These are phyloP conservation scores for Antheraea yamamai DNA, from an alignment of 2,888 invertebrate genomes.

Conservation along the genomic window DNA sequence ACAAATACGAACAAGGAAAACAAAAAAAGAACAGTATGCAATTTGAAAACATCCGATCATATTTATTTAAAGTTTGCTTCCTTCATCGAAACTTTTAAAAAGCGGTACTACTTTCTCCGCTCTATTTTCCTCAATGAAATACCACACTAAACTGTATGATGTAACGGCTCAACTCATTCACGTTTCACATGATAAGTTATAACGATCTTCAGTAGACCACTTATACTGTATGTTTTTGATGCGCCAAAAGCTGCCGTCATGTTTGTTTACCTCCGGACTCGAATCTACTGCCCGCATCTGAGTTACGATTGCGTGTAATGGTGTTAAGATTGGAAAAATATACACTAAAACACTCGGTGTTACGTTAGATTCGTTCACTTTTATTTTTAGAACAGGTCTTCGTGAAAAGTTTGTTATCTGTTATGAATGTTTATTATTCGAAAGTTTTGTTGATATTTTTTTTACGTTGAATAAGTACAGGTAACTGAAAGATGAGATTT, in stretches of 20 bases:
- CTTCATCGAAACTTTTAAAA: neutral
- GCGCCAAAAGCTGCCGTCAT: constrained; percentile 13
- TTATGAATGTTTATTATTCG: neutral
- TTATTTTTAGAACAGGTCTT: constrained; percentile 20
- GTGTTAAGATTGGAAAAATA: constrained; percentile 31
- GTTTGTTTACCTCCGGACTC: constrained; percentile 33
- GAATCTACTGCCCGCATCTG: constrained; percentile 33
- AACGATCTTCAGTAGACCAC: neutral
- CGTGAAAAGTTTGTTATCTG: constrained; percentile 2
- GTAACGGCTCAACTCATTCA: neutral
- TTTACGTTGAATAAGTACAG: neutral
- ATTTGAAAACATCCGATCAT: neutral
- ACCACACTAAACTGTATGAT: neutral
- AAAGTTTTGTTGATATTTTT: neutral
- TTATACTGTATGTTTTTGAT: constrained; percentile 6
- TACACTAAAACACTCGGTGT: constrained; percentile 26
- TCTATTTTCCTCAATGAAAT: neutral
- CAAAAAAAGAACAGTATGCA: neutral
- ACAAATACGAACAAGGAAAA: neutral
- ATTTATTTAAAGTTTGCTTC: neutral
- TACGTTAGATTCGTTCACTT: constrained; percentile 17
- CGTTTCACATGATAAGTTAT: neutral
- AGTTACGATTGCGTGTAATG: constrained; percentile 26
- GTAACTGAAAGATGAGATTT: neutral
- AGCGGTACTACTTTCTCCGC: neutral